Percentiles rank a stretch among this genome's conserved stretches.
phyloP scores from a whole-genome alignment of 1,140 invertebrate species.

The Steinernema feltiae region DNA sequence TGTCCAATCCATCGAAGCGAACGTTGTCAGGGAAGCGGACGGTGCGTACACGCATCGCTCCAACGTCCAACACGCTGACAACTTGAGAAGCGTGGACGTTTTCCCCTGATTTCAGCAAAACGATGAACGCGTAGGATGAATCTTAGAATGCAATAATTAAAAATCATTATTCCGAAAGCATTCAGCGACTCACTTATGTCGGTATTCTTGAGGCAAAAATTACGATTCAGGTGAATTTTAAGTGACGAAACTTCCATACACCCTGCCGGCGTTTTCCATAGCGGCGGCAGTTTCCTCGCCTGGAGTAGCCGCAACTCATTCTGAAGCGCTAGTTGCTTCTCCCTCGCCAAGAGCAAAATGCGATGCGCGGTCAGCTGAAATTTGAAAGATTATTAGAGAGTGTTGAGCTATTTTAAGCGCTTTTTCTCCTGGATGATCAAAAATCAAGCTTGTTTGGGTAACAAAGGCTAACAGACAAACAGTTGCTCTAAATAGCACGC shows the following conservation, averaged over 20 bases:
- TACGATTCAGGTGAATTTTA: not conserved
- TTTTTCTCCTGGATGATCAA: no score
- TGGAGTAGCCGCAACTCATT: not conserved
- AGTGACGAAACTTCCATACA: not conserved
- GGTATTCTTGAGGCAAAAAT: slow-evolving; percentile 6
- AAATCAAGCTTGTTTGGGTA: no score
- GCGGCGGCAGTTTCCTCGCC: not conserved
- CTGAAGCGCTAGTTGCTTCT: not conserved
- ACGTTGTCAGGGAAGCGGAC: not conserved
- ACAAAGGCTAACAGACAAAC: no score
- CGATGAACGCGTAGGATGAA: not conserved
- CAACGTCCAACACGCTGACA: not conserved
- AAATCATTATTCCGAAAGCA: not conserved
- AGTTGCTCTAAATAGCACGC: no score
- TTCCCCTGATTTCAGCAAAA: not conserved
- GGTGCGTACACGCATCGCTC: not conserved
- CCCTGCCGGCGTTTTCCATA: not conserved
- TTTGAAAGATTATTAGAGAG: no score
- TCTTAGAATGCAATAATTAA: not conserved
- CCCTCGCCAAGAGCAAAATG: not conserved
- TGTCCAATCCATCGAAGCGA: not conserved
- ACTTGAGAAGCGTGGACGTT: slow-evolving; percentile 9
- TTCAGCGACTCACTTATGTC: not conserved
- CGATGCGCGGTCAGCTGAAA: not conserved
- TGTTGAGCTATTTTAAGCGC: no score